Conservation (phyloP, 2,113 vertebrate species). For the Poeciliopsis occidentalis region DNA sequence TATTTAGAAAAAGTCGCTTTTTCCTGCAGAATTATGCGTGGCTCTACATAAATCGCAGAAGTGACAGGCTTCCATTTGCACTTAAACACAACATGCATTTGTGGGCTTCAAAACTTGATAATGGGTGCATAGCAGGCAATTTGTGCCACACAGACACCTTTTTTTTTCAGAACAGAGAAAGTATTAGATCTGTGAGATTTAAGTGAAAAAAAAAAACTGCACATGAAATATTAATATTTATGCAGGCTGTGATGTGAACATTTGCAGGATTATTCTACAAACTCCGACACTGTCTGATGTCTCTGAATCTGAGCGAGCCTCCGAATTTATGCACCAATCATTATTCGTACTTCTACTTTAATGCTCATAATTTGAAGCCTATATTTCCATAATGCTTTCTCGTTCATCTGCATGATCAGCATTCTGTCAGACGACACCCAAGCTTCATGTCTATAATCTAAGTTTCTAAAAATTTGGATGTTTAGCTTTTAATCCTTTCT, state of each 20-base stretch:
- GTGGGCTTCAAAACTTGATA: neutral
- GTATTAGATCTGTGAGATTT: neutral
- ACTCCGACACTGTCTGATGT: neutral
- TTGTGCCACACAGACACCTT: neutral
- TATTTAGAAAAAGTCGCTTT: neutral
- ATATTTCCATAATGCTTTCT: neutral
- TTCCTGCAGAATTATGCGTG: neutral
- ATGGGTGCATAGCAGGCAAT: constrained; percentile 3
- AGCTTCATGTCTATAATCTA: neutral
- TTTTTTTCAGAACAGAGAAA: neutral
- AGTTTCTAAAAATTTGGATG: neutral
- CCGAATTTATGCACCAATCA: neutral
- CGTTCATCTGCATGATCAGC: neutral
- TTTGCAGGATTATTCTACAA: neutral
- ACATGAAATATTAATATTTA: neutral
- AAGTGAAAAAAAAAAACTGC: neutral
- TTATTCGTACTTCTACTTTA: neutral
- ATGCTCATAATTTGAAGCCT: neutral
- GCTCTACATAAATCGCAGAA: neutral
- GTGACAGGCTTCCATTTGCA: constrained; percentile 1
- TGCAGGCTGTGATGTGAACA: neutral
- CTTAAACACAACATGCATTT: neutral
- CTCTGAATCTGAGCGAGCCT: neutral
- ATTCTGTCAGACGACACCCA: neutral
- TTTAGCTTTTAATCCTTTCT: neutral